phyloP scores from a whole-genome alignment of 2,113 vertebrate genomes.

The Hemiprocne comata region DNA sequence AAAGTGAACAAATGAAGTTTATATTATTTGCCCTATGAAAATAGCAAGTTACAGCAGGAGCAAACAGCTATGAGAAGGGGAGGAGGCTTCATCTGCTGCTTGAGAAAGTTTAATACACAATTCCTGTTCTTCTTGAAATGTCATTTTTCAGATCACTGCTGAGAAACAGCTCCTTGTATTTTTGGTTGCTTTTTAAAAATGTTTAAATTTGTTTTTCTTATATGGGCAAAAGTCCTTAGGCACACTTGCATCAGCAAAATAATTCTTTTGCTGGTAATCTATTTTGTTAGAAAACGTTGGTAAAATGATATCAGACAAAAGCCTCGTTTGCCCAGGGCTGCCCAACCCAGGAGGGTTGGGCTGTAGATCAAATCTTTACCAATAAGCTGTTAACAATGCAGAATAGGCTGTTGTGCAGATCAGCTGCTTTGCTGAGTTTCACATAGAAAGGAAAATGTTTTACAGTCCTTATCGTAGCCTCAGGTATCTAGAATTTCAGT shows the following conservation, averaged over 20 bases:
- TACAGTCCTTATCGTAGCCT: not conserved
- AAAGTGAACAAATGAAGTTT: not conserved
- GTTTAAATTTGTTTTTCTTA: not conserved
- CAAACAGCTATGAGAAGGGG: not conserved
- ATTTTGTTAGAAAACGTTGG: not conserved
- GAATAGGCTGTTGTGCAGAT: not conserved
- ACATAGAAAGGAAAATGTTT: not conserved
- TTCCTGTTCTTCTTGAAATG: not conserved
- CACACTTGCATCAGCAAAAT: not conserved
- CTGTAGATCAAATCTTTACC: conserved; percentile 23
- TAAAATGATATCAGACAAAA: not conserved
- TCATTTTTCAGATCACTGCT: not conserved
- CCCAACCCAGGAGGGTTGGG: not conserved
- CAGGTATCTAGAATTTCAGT: not conserved
- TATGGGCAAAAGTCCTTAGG: not conserved
- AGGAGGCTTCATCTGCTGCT: not conserved
- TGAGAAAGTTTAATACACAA: not conserved
- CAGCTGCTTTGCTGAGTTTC: not conserved
- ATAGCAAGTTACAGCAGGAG: not conserved
- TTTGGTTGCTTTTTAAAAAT: not conserved
- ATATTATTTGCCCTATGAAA: not conserved
- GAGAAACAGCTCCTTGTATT: not conserved
- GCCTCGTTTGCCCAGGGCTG: not conserved
- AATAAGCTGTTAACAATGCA: conserved; percentile 8
- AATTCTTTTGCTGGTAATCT: not conserved